Conservation (phyloP, 2,113 vertebrate genomes). For the Oplegnathus fasciatus region DNA sequence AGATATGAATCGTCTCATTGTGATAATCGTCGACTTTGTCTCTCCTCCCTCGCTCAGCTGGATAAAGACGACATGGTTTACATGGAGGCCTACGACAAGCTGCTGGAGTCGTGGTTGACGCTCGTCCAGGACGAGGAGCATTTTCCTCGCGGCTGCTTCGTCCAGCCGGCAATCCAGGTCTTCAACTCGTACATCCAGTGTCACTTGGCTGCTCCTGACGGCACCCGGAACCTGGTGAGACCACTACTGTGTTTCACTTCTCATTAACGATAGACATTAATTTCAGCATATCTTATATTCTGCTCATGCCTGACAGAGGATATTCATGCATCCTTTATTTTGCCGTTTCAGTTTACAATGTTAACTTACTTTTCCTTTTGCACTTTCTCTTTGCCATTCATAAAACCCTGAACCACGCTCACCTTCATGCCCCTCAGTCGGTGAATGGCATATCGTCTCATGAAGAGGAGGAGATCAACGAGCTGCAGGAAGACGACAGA, state of each 20-base stretch:
- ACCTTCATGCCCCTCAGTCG: constrained; percentile 83
- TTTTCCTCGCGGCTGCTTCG: constrained; percentile 97
- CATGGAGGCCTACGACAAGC: constrained; percentile 98
- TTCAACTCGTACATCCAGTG: constrained; percentile 99
- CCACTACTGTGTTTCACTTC: not conserved
- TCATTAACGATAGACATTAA: not conserved
- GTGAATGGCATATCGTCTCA: constrained; percentile 95
- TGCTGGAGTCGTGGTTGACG: constrained; percentile 97
- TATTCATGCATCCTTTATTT: not conserved
- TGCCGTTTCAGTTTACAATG: not conserved
- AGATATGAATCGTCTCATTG: not conserved
- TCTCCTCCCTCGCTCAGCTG: constrained; percentile 83
- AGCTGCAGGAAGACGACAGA: constrained; percentile 97
- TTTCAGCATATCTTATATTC: not conserved
- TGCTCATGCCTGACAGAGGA: not conserved
- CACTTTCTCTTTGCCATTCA: not conserved
- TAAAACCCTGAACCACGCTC: not conserved
- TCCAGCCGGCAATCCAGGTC: constrained; percentile 97
- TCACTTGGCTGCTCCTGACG: constrained; percentile 96
- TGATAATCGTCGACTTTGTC: not conserved
- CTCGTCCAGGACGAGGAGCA: constrained; percentile 98
- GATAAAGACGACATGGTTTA: constrained; percentile 99
- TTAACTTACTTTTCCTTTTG: not conserved
- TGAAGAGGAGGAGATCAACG: constrained; percentile 98
- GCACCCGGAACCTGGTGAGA: constrained; percentile 98